Conservation (phyloP, 2,888 invertebrate genomes). For the Beris chalybata region DNA sequence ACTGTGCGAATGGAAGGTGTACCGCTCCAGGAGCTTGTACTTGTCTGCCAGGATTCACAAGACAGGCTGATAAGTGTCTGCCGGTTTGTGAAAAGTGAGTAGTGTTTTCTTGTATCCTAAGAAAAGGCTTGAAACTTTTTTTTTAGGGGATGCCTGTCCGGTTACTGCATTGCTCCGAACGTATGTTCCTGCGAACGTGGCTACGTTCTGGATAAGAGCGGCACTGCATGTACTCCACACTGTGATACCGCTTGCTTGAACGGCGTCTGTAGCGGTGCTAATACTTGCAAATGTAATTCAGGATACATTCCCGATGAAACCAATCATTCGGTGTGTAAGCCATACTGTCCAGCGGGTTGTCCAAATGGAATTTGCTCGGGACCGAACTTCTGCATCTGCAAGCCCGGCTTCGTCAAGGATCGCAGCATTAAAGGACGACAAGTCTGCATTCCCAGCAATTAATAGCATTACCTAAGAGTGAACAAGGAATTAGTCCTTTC, state of each 20-base stretch:
- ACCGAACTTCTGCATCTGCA: constrained; percentile 75
- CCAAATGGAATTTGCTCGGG: constrained; percentile 72
- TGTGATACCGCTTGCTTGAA: constrained; percentile 70
- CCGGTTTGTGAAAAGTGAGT: constrained; percentile 52
- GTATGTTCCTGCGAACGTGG: constrained; percentile 51
- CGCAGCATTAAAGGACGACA: constrained; percentile 31
- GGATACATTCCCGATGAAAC: constrained; percentile 58
- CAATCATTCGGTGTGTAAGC: constrained; percentile 58
- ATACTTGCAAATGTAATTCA: constrained; percentile 63
- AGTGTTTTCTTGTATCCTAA: not conserved
- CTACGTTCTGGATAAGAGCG: constrained; percentile 47
- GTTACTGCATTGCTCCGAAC: constrained; percentile 55
- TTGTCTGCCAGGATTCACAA: constrained; percentile 61
- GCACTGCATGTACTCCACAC: constrained; percentile 57
- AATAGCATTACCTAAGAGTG: no score
- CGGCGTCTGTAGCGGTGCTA: constrained; percentile 67
- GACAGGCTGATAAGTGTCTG: constrained; percentile 48
- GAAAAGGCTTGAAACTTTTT: not conserved
- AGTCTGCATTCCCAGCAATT: constrained; percentile 29
- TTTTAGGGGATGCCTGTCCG: constrained; percentile 50
- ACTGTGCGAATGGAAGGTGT: constrained; percentile 61
- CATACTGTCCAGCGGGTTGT: constrained; percentile 71
- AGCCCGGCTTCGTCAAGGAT: constrained; percentile 61
- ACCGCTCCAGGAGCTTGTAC: constrained; percentile 63
- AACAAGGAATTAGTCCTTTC: no score